Evolutionary conservation across 2,113 vertebrate species (phyloP), one percentile per base, ranked within the genome.

Genomic region (Perca fluviatilis): DNA sequence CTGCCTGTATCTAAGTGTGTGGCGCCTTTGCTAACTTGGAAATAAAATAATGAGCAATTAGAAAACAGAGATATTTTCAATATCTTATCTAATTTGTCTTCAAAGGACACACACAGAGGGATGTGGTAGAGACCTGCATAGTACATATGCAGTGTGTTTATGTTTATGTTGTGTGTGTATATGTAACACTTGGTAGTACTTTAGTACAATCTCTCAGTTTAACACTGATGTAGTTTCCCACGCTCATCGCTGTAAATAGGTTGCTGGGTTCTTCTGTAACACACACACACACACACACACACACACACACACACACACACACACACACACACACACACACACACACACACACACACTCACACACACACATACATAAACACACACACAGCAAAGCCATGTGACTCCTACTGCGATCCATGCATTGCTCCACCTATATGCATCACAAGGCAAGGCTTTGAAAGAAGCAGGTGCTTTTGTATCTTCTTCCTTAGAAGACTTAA

Each of bases 181-280:
- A 78, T 63, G 50, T 46, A 19, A 70, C 68, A 25, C 63, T 27
- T 27, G 62, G 71, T 64, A 70, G 50, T 18, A 53, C 60, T 87
- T 82, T 36, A 51, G 76, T 67, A 6, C 33, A 6, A 54, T 82
- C 60, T 79, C 56, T 89, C 63, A 63, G 63, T 85, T 88, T 63
- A 84, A 67, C 27, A 79, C 63, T 89, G 72, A 90, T 82, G 80
- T 80, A 7, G 84, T 92, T 95, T 95, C 95, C 87, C 95, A 95
- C 91, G 88, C 93, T 94, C 87, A 69, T 58, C 7, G 74, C 92
- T 94, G 83, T 83, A 93, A 93, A 95, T 93, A 92, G 88, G 84
- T 85, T 78, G 76, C 62, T 40, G 71, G 71, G 82, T 80, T 86
- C 46, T 75, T 84, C 47, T 47, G 40, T 71, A 61, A 54, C 68